Evolutionary conservation across 2,113 vertebrate species (phyloP), one percentile per base, ranked within the genome.

Genomic region (Opisthocomus hoazin): DNA sequence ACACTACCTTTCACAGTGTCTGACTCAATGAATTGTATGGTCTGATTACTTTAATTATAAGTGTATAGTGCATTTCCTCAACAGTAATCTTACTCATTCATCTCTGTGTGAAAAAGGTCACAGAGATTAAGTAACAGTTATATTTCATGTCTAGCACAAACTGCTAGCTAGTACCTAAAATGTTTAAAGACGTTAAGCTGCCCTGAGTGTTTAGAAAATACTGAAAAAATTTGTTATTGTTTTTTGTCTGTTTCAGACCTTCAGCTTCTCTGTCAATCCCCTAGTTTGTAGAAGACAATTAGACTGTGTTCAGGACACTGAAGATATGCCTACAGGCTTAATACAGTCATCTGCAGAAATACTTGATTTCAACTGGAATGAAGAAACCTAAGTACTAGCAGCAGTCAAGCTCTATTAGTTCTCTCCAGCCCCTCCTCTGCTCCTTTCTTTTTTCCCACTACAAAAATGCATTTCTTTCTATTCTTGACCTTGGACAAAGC

Each of bases 391-490:
- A 58, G 36, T 60, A 43, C 16, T 60, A 68, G 17, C 19, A 57
- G 8, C 27, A 58, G 48, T 48, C 26, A 83, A 61, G 26, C 30
- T 43, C 23, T 58, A 7, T 19, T 50, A 54, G 36, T 22, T 65
- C 20, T 50, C 8, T 2, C 36, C 1, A 2, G 3, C 11, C 6
- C 5, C 26, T 9, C 2, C 3, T 2, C 7, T 2, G 3, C 1
- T 2, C 2, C 2, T 4, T 13, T 50, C 6, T 68, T 43, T 41
- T 39, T 34, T 8, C 15, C 10, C 3, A 20, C 34, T 14, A 37
- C 4, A 46, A 66, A 53, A 10, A 23, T 1, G 0, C 10, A 13
- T 79, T 57, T 79, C 8, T 39, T 60, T 88, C 34, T 74, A 3
- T 41, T 74, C 23, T 48, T 26, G 13, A 43, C 41, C 22, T 75